A percentile compares a stretch with the other conserved stretches of the same genome.
These are phyloP conservation scores for Macrotis lagotis DNA, from an alignment of 2,113 vertebrate species.

Conservation along the genomic window DNA sequence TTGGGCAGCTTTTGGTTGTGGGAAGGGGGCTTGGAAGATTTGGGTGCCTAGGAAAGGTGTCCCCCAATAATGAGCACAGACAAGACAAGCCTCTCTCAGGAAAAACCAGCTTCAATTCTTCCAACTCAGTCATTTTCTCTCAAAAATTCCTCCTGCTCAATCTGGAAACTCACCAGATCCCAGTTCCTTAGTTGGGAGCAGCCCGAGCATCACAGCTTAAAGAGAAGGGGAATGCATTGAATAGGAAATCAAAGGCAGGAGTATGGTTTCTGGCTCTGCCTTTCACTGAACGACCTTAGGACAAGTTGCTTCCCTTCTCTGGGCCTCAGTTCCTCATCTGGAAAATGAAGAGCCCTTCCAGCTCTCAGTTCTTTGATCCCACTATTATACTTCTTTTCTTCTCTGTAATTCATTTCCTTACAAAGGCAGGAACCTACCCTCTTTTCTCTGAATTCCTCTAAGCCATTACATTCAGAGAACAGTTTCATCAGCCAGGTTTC, in stretches of 20 bases:
- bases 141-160: constrained; percentile 23
- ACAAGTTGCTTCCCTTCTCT: not conserved
- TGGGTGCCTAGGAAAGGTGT: not conserved
- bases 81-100: not conserved
- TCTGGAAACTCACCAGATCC: not conserved
- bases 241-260: not conserved
- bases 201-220: not conserved
- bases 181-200: not conserved
- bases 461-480: not conserved
- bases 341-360: not conserved
- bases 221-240: not conserved
- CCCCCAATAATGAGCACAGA: not conserved
- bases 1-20: constrained; percentile 25
- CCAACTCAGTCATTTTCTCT: constrained; percentile 36
- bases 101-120: not conserved
- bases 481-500: not conserved
- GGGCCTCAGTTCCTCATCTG: not conserved
- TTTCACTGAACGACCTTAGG: not conserved
- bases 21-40: constrained; percentile 20
- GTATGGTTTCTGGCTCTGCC: not conserved
- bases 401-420: not conserved
- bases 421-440: not conserved
- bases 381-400: not conserved
- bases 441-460: not conserved
- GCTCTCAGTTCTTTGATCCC: not conserved